Conservation (phyloP, 2,888 invertebrate species). For the Apamea epomidion region DNA sequence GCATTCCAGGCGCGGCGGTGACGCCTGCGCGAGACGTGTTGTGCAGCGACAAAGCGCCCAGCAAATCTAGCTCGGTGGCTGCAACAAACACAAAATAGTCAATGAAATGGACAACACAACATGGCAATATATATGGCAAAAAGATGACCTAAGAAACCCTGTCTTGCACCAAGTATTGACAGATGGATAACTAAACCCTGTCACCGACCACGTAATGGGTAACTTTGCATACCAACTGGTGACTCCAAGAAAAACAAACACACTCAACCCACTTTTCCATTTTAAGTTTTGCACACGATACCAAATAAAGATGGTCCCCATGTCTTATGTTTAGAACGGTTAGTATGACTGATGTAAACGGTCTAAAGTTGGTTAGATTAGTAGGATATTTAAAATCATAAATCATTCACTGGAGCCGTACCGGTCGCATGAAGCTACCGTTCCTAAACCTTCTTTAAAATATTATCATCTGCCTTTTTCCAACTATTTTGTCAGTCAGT, state of each 20-base stretch:
- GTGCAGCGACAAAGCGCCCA: conserved; percentile 94
- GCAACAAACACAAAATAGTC: conserved; percentile 78
- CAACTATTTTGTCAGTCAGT: background rate
- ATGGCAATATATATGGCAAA: background rate
- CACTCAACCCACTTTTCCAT: background rate
- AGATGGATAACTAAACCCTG: background rate
- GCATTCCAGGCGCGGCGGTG: conserved; percentile 92
- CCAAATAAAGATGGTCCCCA: background rate
- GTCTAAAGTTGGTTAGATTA: background rate
- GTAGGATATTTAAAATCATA: background rate
- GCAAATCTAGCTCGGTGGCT: conserved; percentile 94
- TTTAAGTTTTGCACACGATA: background rate
- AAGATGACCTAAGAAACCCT: background rate
- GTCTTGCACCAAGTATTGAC: background rate
- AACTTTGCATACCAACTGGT: background rate
- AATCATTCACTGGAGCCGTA: background rate
- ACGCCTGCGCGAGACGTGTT: conserved; percentile 94
- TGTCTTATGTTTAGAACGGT: background rate
- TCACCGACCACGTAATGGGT: background rate
- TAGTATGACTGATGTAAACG: background rate
- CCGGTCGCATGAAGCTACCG: background rate
- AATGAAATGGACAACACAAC: background rate
- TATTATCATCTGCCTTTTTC: background rate
- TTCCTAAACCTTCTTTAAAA: no score
- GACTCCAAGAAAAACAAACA: background rate